Base-by-base conservation (phyloP, 2,113 vertebrate genomes). In the Raja brachyura region DNA sequence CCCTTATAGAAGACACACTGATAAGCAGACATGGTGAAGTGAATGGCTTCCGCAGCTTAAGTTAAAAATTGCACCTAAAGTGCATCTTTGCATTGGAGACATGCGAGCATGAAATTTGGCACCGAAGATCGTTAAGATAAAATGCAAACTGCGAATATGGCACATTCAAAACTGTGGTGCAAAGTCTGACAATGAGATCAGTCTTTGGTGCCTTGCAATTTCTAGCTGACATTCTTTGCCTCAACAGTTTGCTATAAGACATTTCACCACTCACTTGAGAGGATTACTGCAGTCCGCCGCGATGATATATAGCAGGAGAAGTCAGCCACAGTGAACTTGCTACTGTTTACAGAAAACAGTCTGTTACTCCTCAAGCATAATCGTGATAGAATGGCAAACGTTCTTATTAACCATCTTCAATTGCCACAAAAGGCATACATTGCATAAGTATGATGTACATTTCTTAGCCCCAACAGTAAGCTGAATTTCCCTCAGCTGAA, bases 221-320 rank as follows among this genome's bases (percentile, higher is more conserved):
- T 31, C 83, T 63, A 18, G 83, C 14, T 31, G n/a, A 4, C 83
- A 88, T 31, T 88, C n/a, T 88, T 88, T 88, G 59, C 59, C 28
- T 31, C n/a, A 88, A 88, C 14, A 31, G 83, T 61, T 31, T 13
- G 56, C 54, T 61, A 56, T 61, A 86, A 86, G 63, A 66, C 59
- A 63, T 88, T 63, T 88, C 83, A 88, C n/a, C 59, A 66, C 83
- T 88, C 83, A 66, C 59, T 63, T 66, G 83, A 31, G n/a, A 88
- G 83, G 61, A 63, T 88, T 88, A 88, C n/a, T 88, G 83, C 59
- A 63, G 59, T 88, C 59, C 61, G 14, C 20, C 83, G 59, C 59
- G n/a, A 31, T 63, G 83, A 88, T 88, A 63, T 88, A 88, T 63
- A 66, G 5, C 83, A 88, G 59, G 18, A 25, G 31, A 86, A 63